Percentiles rank a stretch among this genome's conserved stretches.
These are phyloP conservation scores for Manis pentadactyla DNA, from an alignment of 2,797 vertebrate genomes.

Conservation along the genomic window DNA sequence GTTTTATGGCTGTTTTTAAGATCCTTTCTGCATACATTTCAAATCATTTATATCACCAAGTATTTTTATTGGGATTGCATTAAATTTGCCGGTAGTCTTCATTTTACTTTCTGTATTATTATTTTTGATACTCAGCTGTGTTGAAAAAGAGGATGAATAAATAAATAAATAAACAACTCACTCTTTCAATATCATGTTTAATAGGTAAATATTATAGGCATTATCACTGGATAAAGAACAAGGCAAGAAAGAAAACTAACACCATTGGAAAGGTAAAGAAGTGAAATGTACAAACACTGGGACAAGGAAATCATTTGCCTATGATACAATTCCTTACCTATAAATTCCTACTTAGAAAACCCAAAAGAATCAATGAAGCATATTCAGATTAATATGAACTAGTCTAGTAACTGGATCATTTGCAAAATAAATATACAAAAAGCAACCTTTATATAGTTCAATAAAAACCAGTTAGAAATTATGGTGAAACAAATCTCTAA, in stretches of 20 bases:
- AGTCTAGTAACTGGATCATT: background rate
- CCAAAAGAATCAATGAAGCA: background rate
- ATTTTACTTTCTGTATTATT: background rate
- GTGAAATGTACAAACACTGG: background rate
- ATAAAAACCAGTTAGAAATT: background rate
- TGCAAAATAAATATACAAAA: background rate
- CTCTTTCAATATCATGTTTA: background rate
- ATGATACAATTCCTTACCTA: background rate
- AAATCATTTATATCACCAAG: background rate
- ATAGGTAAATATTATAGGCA: slow-evolving; percentile 7
- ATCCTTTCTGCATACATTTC: background rate
- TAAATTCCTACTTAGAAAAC: background rate
- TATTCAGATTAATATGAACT: slow-evolving; percentile 20
- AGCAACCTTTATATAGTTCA: background rate
- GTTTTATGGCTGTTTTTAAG: background rate
- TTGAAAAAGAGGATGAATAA: background rate
- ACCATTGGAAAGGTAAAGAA: background rate
- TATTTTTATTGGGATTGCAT: background rate
- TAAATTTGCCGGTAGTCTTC: background rate
- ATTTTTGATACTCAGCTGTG: background rate
- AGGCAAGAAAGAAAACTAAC: background rate
- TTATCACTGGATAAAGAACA: background rate
- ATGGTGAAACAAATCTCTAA: background rate
- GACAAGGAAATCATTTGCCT: background rate
- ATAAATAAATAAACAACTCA: background rate